Base-by-base conservation (phyloP, 2,888 invertebrate genomes). In the Euclidia mi region DNA sequence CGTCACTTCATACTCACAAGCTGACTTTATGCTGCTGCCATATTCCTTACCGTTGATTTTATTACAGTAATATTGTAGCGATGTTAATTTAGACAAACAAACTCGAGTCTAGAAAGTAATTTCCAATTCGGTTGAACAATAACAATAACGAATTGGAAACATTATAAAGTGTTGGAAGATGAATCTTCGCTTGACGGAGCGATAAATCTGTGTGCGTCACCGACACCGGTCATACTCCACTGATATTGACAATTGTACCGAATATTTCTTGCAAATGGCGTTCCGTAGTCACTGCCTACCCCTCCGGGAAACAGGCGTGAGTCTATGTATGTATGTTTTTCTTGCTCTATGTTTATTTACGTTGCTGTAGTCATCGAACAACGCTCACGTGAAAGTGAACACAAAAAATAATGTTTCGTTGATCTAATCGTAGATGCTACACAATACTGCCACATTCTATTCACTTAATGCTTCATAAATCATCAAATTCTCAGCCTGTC, bases 131-230 rank as follows among this genome's bases (percentile, higher is more conserved):
- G 20, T 25, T 25, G 20, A 25, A 25, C 20, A 25, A 4, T n/a
- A n/a, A 11, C 4, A 34, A 14, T 25, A 25, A 43, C 47, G 49
- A 55, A 53, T 62, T 57, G 31, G 57, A 59, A 62, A 56, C 43
- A 56, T 50, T 51, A 55, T 58, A 49, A 44, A 43, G 37, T 47
- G 37, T 52, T 31, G 28, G 38, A 55, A 67, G 57, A 67, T 56
- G 67, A 66, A 63, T 59, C 53, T 60, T 32, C 67, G 56, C 42
- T 62, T 60, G 63, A 64, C 68, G 58, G 53, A 67, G 53, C 62
- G 61, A 48, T 70, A 61, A 55, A 62, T 42, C 63, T 51, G 14
- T 61, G 63, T 72, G 67, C 75, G 61, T 72, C 66, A 76, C 55
- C 57, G 38, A 53, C 66, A 76, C 55, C 57, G 38, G 56, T 53